These are phyloP conservation scores for Peromyscus melanophrys DNA, from an alignment of 2,797 vertebrate species.

Conservation along the genomic window DNA sequence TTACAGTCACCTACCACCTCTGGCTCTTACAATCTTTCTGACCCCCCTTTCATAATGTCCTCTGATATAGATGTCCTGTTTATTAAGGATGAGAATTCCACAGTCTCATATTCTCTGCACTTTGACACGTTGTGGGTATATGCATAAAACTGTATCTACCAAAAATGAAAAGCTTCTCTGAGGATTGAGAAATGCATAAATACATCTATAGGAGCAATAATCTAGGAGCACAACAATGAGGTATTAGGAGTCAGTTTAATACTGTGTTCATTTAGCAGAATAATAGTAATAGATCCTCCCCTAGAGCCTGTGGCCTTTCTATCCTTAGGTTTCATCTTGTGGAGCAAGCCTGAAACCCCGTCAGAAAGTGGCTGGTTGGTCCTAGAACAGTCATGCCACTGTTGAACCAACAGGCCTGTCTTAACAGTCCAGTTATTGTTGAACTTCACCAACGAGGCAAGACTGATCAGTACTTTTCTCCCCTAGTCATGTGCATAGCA, in stretches of 20 bases:
- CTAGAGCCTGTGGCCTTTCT: background rate
- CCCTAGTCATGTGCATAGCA: too few species aligned
- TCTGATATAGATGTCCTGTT: background rate
- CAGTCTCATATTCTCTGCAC: background rate
- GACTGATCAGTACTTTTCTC: background rate
- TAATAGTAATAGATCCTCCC: too few species aligned
- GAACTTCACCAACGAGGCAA: too few species aligned
- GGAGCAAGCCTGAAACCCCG: too few species aligned
- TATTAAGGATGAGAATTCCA: background rate
- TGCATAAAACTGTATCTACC: background rate
- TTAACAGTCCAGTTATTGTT: background rate
- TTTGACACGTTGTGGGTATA: background rate
- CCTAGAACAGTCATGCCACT: background rate
- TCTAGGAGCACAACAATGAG: too few species aligned
- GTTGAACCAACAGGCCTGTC: background rate
- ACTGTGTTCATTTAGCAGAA: background rate
- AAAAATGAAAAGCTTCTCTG: background rate
- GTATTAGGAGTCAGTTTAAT: background rate
- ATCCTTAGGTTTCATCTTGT: background rate
- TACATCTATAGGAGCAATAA: too few species aligned
- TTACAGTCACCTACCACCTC: too few species aligned
- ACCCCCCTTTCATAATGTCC: background rate
- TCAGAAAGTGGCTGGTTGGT: background rate
- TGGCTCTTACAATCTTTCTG: background rate
- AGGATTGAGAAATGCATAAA: background rate